A percentile compares a stretch with the other conserved stretches of the same genome.
Evolutionary conservation across 2,888 invertebrate species (phyloP).

Genomic region (Neria commutata): DNA sequence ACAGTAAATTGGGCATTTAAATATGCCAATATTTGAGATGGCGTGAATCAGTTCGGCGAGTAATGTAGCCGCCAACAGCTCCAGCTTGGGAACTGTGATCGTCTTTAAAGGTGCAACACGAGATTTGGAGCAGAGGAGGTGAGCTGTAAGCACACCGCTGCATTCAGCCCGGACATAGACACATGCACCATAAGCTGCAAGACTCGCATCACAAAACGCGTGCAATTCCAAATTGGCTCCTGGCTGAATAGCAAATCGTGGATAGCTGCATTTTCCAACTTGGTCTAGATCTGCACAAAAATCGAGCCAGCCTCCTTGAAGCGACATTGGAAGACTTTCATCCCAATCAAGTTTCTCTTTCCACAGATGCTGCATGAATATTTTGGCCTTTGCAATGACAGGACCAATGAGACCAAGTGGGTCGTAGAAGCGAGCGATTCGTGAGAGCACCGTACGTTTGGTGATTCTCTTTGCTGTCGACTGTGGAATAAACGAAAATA

Average conservation of each 20-base stretch:
- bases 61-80: constrained; percentile 22
- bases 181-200: neutral
- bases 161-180: neutral
- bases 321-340: neutral
- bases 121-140: neutral
- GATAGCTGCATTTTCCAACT: constrained; percentile 11
- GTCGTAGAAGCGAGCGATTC: neutral
- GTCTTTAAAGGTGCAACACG: neutral
- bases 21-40: neutral
- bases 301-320: neutral
- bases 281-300: too few relatives aligned
- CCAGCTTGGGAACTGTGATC: constrained; percentile 27
- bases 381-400: constrained; percentile 1
- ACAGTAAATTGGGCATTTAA: constrained; percentile 14
- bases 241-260: neutral
- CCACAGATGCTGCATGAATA: neutral
- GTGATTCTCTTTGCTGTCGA: neutral
- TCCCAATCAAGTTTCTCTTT: constrained; percentile 2
- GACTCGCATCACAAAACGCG: constrained; percentile 4
- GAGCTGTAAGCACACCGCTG: neutral
- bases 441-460: neutral
- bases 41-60: constrained; percentile 10
- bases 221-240: neutral
- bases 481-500: neutral
- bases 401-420: neutral